Evolutionary conservation across 2,797 vertebrate genomes (phyloP).

Genomic region (Lerista edwardsae): DNA sequence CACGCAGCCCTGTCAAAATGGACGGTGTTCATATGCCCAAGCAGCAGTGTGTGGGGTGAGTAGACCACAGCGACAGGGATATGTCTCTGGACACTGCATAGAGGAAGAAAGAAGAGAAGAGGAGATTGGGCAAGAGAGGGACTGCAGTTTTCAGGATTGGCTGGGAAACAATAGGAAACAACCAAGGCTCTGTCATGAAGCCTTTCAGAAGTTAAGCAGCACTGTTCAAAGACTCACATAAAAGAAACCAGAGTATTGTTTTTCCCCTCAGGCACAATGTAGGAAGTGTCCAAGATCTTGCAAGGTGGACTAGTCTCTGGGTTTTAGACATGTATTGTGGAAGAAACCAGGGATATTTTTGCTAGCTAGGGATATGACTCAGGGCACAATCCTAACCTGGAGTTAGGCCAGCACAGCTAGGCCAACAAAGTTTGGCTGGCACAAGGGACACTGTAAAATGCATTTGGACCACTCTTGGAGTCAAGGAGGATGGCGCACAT

Average conservation of each 20-base stretch:
- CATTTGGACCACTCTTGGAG: no score
- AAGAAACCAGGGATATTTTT: slow-evolving; percentile 24
- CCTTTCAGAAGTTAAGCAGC: background rate
- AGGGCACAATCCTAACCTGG: no score
- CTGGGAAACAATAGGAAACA: background rate
- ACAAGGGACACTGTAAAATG: no score
- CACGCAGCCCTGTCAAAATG: background rate
- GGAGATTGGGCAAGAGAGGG: background rate
- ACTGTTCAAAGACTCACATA: background rate
- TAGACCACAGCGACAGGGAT: background rate
- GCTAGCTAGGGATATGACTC: no score
- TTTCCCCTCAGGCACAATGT: background rate
- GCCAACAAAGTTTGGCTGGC: no score
- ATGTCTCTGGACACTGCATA: background rate
- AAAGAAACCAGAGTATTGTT: background rate
- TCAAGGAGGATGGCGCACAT: no score
- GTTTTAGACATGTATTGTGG: background rate
- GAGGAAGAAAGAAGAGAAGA: background rate
- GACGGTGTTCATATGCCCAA: no score
- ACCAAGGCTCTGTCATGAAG: background rate
- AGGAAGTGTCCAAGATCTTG: background rate
- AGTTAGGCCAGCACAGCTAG: no score
- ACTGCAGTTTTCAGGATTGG: background rate
- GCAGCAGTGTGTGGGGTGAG: background rate
- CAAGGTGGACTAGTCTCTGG: background rate